Evolutionary conservation across 2,888 invertebrate species (phyloP).

Genomic region (Ramazzottius varieornatus): DNA sequence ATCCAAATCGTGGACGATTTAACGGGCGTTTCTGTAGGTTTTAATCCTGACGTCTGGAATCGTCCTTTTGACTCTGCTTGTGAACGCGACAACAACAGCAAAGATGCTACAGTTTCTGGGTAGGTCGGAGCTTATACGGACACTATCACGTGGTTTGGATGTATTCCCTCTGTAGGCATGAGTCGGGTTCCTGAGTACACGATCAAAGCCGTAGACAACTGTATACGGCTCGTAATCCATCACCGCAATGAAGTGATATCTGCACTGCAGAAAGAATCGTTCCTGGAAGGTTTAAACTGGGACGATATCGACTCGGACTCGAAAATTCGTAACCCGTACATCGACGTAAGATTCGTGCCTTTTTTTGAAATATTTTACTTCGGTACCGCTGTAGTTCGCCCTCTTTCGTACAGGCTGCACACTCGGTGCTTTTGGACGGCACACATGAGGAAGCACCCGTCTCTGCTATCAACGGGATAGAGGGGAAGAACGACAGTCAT

Average conservation of each 20-base stretch:
- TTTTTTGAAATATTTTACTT: no score
- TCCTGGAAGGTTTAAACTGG: constrained; percentile 38
- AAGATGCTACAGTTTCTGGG: constrained; percentile 30
- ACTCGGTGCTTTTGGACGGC: no score
- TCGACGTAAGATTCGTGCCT: no score
- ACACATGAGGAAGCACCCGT: no score
- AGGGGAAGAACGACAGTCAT: no score
- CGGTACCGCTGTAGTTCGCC: no score
- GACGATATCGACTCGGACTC: constrained; percentile 30
- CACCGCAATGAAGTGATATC: constrained; percentile 25
- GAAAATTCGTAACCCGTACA: constrained; percentile 33
- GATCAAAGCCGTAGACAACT: constrained; percentile 18
- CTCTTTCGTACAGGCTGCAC: no score
- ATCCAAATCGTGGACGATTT: no score
- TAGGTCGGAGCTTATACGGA: no score
- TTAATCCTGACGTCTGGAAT: constrained; percentile 33
- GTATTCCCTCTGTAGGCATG: constrained; percentile 14
- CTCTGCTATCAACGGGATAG: no score
- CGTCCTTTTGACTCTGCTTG: constrained; percentile 31
- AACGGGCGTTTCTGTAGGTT: no score
- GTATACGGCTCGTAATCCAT: constrained; percentile 16
- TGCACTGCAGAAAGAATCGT: constrained; percentile 35
- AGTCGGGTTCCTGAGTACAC: constrained; percentile 18
- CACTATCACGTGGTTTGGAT: constrained; percentile 13
- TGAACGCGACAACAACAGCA: constrained; percentile 33